Conservation (phyloP, 2,113 vertebrate species). For the Tautogolabrus adspersus region DNA sequence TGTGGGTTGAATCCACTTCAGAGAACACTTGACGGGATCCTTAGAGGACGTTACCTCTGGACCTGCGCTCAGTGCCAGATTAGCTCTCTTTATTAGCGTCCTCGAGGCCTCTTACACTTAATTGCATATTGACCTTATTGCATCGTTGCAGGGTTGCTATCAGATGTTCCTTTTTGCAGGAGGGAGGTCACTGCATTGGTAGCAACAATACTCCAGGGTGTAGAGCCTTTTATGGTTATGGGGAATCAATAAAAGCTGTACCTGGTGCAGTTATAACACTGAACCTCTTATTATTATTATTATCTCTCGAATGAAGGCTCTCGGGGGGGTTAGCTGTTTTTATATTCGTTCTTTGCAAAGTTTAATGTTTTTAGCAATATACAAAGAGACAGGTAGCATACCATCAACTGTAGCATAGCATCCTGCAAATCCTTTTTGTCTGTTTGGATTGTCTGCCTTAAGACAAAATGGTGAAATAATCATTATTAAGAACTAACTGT, state of each 20-base stretch:
- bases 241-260: slow-evolving; percentile 1
- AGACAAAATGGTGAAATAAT: too few relatives aligned
- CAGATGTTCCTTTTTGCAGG: slow-evolving; percentile 11
- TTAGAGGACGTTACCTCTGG: slow-evolving; percentile 52
- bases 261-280: background rate
- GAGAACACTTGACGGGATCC: slow-evolving; percentile 32
- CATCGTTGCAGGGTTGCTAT: slow-evolving; percentile 33
- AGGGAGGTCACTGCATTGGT: slow-evolving; percentile 2
- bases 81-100: slow-evolving; percentile 59
- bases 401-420: too few relatives aligned
- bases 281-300: background rate
- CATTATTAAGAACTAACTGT: too few relatives aligned
- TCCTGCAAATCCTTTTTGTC: too few relatives aligned
- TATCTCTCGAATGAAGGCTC: background rate
- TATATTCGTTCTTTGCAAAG: background rate
- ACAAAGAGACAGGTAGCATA: background rate
- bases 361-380: background rate
- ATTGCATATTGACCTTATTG: slow-evolving; percentile 76
- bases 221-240: background rate
- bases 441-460: too few relatives aligned
- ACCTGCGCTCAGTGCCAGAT: slow-evolving; percentile 50
- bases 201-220: slow-evolving; percentile 3
- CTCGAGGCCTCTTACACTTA: slow-evolving; percentile 63
- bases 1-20: slow-evolving; percentile 27
- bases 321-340: background rate